Base-by-base conservation (phyloP, 2,888 invertebrate species). In the Sphinx pinastri region DNA sequence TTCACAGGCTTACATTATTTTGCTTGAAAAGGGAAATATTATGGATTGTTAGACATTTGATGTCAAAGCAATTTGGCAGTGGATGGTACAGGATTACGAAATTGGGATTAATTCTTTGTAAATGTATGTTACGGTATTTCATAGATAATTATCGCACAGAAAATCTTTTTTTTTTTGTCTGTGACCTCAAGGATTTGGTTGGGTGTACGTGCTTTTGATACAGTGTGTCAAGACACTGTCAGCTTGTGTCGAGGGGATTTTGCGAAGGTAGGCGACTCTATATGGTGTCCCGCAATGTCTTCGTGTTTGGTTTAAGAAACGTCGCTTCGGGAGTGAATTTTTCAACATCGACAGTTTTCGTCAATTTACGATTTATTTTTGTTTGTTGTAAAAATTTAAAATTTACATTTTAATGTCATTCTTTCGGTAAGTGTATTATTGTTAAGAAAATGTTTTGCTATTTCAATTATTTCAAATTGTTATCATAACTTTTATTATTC, bases 401-500 rank as follows among this genome's bases (percentile, higher is more conserved):
- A 69, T 77, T 78, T 77, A 80, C 71, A 72, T 80, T 76, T 84
- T 80, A 84, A 84, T 79, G 85, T 84, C 83, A 84, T 84, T 85
- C 79, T 84, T 86, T 83, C 80, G 79, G 79, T 87, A 85, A 84
- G 85, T 84, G 80, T 86, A 83, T 82, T 82, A 84, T 84, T 85
- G 83, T 85, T 87, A 85, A 82, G 85, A 80, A 75, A 80, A 79
- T 79, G 82, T 83, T 82, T 88, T 82, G 80, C 84, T 84, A 83
- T 79, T 82, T 83, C 81, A 78, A 81, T 82, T 80, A 38, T 67
- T 54, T 55, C 70, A 81, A 86, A 87, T 84, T 86, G 88, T 88
- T 88, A 85, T 85, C 81, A 84, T 83, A 84, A 83, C 81, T 84
- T 87, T 87, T 82, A 86, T 84, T 82, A 84, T 83, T 81, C 79